Base-by-base conservation (phyloP, 2,797 vertebrate genomes). In the Phrynocephalus forsythii region DNA sequence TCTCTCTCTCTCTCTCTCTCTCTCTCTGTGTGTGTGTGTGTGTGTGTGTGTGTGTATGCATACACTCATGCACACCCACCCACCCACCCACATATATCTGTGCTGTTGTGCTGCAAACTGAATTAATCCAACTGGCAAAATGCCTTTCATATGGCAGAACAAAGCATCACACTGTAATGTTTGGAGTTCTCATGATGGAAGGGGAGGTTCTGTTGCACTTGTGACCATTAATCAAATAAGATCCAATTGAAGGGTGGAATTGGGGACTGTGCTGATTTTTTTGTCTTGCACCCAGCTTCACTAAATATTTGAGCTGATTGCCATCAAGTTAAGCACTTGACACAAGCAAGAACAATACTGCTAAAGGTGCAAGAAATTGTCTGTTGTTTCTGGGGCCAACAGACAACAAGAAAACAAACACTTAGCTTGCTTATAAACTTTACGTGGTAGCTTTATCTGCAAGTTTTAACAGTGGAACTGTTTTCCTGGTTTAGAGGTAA, bases 101-200 rank as follows among this genome's bases (percentile, higher is more conserved):
- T 71, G 50, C 66, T 72, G 84, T 89, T 84, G 76, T 81, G 69
- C 79, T 84, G 85, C 84, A 66, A 89, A 88, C 28, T 22, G 92
- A 91, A 88, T 22, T 3, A 90, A 87, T 22, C 3, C 11, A 88
- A 10, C 6, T 77, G 80, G 82, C 85, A 86, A 56, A 38, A 89
- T 33, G 67, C 33, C 67, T 92, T 92, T 91, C 82, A 80, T 85
- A 90, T 67, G 20, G 24, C 0, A 1, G 1, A 71, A 56, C 48
- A 48, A 88, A 92, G 16, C 30, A 77, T 28, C 30, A 91, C 84
- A 86, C 56, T 85, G 66, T 84, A 90, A 38, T 91, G 69, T 44
- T 88, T 87, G 66, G 15, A 63, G 81, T 93, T 93, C 94, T 93
- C 75, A 76, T 80, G 91, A 92, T 38, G 56, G 63, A 87, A 88